Percentiles rank a stretch among this genome's conserved stretches.
These are phyloP conservation scores for Nannospalax galili DNA, from an alignment of 2,113 vertebrate species.

Conservation along the genomic window DNA sequence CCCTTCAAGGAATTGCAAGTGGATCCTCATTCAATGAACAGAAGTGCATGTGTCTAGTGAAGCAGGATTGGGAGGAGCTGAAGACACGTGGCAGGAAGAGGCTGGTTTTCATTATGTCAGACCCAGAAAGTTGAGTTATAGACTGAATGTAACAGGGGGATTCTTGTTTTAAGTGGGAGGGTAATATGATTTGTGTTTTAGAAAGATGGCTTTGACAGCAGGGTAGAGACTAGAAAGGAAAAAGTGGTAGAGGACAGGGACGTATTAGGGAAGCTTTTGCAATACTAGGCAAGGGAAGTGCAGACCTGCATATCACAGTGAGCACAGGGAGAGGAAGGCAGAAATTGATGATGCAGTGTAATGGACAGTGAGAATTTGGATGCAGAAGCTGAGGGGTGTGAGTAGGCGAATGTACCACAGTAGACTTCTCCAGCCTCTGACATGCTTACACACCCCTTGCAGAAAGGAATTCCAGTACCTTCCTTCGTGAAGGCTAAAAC, in stretches of 20 bases:
- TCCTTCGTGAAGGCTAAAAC: neutral
- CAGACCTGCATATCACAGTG: neutral
- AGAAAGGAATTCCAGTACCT: neutral
- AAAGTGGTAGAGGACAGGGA: neutral
- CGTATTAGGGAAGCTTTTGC: neutral
- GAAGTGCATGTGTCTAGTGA: neutral
- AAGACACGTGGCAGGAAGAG: no score
- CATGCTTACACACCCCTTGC: neutral
- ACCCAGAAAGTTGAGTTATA: neutral
- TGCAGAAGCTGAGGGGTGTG: neutral
- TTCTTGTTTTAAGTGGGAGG: neutral
- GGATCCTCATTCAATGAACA: neutral
- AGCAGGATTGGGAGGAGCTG: neutral
- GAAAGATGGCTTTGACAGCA: neutral
- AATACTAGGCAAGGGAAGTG: neutral
- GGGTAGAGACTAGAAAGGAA: neutral
- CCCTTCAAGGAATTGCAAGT: neutral
- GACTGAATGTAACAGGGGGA: neutral
- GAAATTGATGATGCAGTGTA: neutral
- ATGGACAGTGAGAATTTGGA: neutral
- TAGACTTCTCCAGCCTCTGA: fast-evolving
- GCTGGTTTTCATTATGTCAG: neutral
- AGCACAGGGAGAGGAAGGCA: neutral
- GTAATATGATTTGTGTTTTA: neutral
- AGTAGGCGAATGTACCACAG: fast-evolving